Evolutionary conservation across 2,888 invertebrate genomes (phyloP), one percentile per base, ranked within the genome.

Genomic region (Amaurobius ferox): DNA sequence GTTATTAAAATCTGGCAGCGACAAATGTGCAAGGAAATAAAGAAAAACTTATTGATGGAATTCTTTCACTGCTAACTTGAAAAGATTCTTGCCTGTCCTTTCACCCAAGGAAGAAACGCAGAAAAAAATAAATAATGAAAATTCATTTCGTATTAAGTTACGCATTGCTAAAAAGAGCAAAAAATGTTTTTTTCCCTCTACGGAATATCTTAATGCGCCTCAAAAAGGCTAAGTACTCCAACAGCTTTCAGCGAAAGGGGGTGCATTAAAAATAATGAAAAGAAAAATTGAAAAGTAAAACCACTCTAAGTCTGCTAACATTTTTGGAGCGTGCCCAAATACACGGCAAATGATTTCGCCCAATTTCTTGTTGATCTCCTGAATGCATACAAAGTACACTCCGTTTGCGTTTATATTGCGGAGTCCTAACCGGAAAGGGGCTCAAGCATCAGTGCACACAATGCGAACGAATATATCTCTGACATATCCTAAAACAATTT

Each of bases 261-360:
- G 68, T 68, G 40, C 40, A 68, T 68, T 40, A 40, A 68, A 62
- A 73, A 61, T 19, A 73, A 62, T 39, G 26, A 73, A 62, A 26
- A 61, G 61, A n/a, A n/a, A n/a, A n/a, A 62, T 29, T 73, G 55
- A 32, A 62, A 73, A 73, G 73, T 73, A 73, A 73, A 77, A 85
- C 64, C 83, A 85, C 83, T 85, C 77, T 35, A 77, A 85, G 83
- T 85, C 83, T 77, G 77, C 66, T 77, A 85, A 85, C 83, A 77
- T 72, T 85, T 85, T 72, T 85, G 83, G 83, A 85, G 72, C 71
- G 39, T 44, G 2, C 71, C 83, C 83, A 85, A 85, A 66, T 77
- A 85, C 83, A 72, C 77, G 72, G 83, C 78, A 85, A 85, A 85
- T 85, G 71, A 85, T 85, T 85, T 85, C 72, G 78, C 66, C 72